Base-by-base conservation (phyloP, 2,113 vertebrate species). In the Rostratula benghalensis region DNA sequence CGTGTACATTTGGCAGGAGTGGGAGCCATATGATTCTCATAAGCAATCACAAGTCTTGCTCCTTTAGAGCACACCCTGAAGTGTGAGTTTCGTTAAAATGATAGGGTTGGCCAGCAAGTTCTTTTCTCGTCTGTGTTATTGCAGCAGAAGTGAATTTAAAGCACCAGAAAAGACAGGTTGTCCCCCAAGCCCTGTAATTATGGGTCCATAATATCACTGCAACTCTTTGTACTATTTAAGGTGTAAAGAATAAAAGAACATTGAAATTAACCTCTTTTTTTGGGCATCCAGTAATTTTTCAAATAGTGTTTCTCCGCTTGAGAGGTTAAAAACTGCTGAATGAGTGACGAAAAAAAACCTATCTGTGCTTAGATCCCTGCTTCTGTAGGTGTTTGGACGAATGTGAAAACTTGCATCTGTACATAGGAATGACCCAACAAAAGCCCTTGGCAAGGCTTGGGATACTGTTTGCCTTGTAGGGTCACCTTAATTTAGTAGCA, bases 271-370 rank as follows among this genome's bases (percentile, higher is more conserved):
- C 45, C 22, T 83, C n/a, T 35, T 89, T 54, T 59, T 81, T 41
- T 27, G 28, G 90, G 69, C 27, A 78, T 46, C 61, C 27, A 59
- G 51, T 48, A 93, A 23, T 65, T 96, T 95, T 96, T 83, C 46
- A 75, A 91, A 86, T 31, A 79, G 56, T 13, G 5, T 10, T 91
- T 88, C 73, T 89, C 88, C 25, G 41, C 28, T 59, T 89, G 53
- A 90, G 59, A 89, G 11, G 16, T 67, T 83, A 93, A 92, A 96
- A 92, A 67, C 48, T n/a, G 16, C 16, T 45, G 67, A 96, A 67
- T 31, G 65, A 84, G 31, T 88, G 50, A 85, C 41, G 30, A 41
- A 81, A 93, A 81, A 61, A 28, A 28, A 2, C 3, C 8, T 46
- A 24, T 8, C 7, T 76, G 8, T 60, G 45, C 71, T 83, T 18